Evolutionary conservation across 2,113 vertebrate species (phyloP), one percentile per base, ranked within the genome.

Genomic region (Pseudorhombus dupliciocellatus): DNA sequence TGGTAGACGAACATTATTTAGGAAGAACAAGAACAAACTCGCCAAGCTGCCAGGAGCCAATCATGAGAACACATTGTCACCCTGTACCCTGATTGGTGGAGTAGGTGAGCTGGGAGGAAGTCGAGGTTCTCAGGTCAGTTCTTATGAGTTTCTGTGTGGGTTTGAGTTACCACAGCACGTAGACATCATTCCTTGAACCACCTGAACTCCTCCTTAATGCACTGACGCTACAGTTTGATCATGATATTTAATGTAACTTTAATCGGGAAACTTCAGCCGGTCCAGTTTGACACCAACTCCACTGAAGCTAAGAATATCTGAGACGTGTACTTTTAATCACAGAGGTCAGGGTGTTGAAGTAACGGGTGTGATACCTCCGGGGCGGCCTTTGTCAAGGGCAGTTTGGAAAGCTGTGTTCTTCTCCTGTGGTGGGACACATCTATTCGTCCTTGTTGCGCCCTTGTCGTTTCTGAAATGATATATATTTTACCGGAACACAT

Each of bases 321-420:
- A 58, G 30, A 44, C 42, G 18, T 44, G 16, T 44, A 44, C 66
- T 28, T 79, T 73, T 76, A 79, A 79, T 85, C 70, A 70, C 37
- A 79, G 66, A 69, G 87, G 77, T 80, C 81, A 80, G 69, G 68
- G 61, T 67, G 75, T 60, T 66, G 40, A 21, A 57, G 76, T 66
- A 79, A 77, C 57, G 60, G 65, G 57, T 57, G 51, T 55, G 63
- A 73, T 62, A 55, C 46, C 20, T 20, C 46, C 46, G 16, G 46
- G 20, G 46, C 12, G 5, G 46, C 3, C 42, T 44, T n/a, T n/a
- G 20, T 50, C 46, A n/a, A 50, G 46, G 46, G 18, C 20, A 50
- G 46, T 50, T 8, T 16, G 46, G 21, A 44, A 44, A 44, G 40
- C 18, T 44, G 15, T 66, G 58, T 70, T 66, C 51, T 14, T 12